Evolutionary conservation across 2,113 vertebrate genomes (phyloP).

Genomic region (Lichenostomus cassidix): DNA sequence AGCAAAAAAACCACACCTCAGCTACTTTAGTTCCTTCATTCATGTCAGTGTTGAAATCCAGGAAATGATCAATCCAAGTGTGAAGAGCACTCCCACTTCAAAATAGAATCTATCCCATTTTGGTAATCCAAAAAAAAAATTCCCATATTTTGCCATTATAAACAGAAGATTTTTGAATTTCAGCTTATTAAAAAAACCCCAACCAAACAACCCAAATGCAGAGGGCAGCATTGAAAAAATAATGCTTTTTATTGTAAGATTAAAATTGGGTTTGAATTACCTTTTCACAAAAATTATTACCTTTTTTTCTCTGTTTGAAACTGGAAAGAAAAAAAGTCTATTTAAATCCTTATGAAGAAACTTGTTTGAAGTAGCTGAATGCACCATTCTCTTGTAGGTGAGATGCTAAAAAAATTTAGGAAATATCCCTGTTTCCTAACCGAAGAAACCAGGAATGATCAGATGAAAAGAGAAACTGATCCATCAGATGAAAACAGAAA

Average conservation of each 20-base stretch:
- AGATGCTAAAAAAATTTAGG: background rate
- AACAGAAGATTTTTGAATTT: background rate
- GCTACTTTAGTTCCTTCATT: background rate
- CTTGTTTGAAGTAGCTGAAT: background rate
- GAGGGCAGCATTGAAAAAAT: background rate
- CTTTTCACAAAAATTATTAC: background rate
- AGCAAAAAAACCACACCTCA: background rate
- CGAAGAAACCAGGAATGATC: background rate
- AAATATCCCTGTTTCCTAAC: background rate
- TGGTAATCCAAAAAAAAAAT: background rate
- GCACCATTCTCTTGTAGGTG: background rate
- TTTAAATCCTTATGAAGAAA: background rate
- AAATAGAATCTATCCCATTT: background rate
- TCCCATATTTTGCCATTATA: background rate
- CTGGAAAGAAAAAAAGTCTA: background rate
- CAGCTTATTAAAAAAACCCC: fast-evolving
- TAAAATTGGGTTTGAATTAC: background rate
- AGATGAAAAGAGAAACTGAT: background rate
- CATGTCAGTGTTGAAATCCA: background rate
- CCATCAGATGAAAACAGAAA: background rate
- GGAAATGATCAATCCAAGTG: background rate
- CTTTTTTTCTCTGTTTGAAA: background rate
- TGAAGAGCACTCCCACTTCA: background rate
- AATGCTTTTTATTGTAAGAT: background rate
- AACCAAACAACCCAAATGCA: background rate